Evolutionary conservation across 1,140 invertebrate species (phyloP).

Genomic region (Myzus persicae): DNA sequence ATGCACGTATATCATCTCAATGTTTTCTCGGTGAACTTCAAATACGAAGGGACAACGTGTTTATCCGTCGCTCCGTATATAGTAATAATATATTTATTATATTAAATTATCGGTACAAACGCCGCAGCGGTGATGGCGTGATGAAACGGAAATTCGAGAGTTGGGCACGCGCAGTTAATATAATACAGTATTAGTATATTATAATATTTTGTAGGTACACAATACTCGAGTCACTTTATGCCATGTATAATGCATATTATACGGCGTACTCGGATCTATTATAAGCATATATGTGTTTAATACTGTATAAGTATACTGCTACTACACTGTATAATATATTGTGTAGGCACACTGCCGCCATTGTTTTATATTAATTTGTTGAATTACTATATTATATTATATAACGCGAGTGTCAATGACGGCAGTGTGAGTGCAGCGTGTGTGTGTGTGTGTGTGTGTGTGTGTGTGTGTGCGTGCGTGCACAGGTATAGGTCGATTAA

Average conservation of each 20-base stretch:
- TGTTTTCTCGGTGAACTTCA: neutral
- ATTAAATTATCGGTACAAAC: no score
- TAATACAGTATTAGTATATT: neutral
- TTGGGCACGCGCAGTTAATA: neutral
- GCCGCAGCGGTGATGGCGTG: no score
- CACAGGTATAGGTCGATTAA: constrained; percentile 20
- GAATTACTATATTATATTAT: neutral
- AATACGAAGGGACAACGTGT: neutral
- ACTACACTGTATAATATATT: neutral
- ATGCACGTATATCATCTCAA: neutral
- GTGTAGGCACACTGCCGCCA: neutral
- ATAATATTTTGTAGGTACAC: neutral
- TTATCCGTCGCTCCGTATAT: neutral
- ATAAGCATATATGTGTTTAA: neutral
- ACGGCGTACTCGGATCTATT: neutral
- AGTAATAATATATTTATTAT: no score
- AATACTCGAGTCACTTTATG: neutral
- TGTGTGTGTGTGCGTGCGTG: neutral
- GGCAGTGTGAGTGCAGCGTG: neutral
- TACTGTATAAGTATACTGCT: neutral
- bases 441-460: neutral
- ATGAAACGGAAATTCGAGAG: neutral
- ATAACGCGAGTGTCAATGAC: neutral
- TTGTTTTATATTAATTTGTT: constrained; percentile 13
- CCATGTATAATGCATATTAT: neutral